These are phyloP conservation scores for Tetramorium parvispinum DNA, from an alignment of 1,140 invertebrate genomes.

Conservation along the genomic window DNA sequence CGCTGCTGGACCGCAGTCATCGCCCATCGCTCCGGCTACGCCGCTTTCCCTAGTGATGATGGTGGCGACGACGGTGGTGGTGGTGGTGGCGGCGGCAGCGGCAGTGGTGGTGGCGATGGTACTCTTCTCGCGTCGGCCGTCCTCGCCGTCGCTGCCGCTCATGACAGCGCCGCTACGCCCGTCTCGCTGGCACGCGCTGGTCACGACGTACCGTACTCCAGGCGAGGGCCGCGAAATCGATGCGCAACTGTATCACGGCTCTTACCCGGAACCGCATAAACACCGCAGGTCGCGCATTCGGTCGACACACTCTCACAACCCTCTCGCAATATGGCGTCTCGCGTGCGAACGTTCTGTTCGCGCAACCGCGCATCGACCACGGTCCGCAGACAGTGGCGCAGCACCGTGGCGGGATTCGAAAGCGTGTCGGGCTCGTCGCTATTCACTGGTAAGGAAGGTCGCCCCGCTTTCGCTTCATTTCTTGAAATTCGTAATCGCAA, in stretches of 20 bases:
- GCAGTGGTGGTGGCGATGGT: background rate
- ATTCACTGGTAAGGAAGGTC: background rate
- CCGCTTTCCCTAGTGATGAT: conserved; percentile 57
- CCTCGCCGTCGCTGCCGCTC: conserved; percentile 74
- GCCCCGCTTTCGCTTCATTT: background rate
- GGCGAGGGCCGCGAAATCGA: conserved; percentile 52
- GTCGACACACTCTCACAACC: conserved; percentile 69
- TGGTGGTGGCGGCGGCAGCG: background rate
- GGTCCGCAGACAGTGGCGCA: background rate
- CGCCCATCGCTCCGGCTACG: conserved; percentile 75
- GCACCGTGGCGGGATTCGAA: background rate
- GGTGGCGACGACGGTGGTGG: background rate
- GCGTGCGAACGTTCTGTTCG: conserved; percentile 57
- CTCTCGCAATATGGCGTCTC: conserved; percentile 74
- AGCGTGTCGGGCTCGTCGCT: too few relatives aligned
- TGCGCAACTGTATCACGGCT: conserved; percentile 57
- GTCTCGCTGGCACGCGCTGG: background rate
- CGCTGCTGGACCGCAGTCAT: conserved; percentile 79
- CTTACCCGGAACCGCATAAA: conserved; percentile 75
- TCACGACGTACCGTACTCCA: conserved; percentile 43
- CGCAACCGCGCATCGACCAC: conserved; percentile 16
- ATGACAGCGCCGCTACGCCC: conserved; percentile 57
- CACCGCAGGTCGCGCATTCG: conserved; percentile 71
- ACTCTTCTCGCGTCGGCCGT: conserved; percentile 70
- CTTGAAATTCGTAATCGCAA: too few relatives aligned